Evolutionary conservation across 2,113 vertebrate genomes (phyloP), one percentile per base, ranked within the genome.

Genomic region (Anas platyrhynchos): DNA sequence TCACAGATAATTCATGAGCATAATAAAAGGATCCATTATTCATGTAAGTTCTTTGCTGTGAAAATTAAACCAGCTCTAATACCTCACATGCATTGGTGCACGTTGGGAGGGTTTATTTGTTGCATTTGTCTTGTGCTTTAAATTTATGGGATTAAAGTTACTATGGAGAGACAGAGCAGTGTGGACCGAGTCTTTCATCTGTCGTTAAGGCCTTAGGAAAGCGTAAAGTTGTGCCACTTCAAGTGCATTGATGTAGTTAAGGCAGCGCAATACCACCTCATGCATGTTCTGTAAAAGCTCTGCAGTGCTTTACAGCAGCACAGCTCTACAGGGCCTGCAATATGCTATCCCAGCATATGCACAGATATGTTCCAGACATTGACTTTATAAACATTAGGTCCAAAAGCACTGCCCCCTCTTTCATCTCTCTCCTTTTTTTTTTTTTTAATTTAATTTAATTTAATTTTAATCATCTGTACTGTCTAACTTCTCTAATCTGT

Each of bases 21-120:
- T 88, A 93, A 96, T 96, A 96, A 92, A 94, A 91, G 78, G 86
- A 92, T 94, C 95, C 94, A 95, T 96, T 97, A 95, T 94, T 97
- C 93, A 95, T 93, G 80, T 81, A 92, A 88, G 83, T 84, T 88
- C 83, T 95, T 95, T 89, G 80, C 92, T 17, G 9, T 93, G 88
- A 88, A 95, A 96, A 95, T 97, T 95, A 95, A 92, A 90, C 52
- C 66, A 78, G 87, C 67, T 93, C 91, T 93, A 91, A 86, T 86
- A 73, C 76, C 93, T 95, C 92, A 93, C 18, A 14, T 32, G 55
- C 76, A 44, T 63, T 13, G 12, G 77, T 93, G 88, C 81, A 58
- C 73, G 55, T 80, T 94, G 85, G 72, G 83, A 85, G 76, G 65
- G 80, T 79, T 95, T 95, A 95, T 96, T 97, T 94, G 84, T 89